Evolutionary conservation across 64 coral and sea anemone species (phyloP).

Genomic region (Exaiptasia diaphana): DNA sequence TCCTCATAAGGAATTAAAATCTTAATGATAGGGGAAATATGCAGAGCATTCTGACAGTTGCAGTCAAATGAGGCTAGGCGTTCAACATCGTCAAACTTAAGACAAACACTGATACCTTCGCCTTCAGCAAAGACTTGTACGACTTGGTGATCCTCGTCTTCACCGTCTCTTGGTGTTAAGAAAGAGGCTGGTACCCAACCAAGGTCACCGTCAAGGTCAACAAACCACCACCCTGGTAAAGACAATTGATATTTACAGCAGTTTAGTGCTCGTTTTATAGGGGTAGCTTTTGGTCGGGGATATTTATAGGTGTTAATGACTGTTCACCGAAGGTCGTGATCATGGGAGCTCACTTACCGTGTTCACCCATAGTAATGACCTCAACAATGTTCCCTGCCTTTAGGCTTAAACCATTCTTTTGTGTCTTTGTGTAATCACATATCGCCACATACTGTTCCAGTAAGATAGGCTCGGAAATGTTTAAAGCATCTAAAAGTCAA

Average conservation of each 20-base stretch:
- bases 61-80: too few species aligned
- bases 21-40: too few species aligned
- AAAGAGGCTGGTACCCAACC: slow-evolving; percentile 94
- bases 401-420: slow-evolving; percentile 53
- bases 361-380: slow-evolving; percentile 70
- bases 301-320: neutral
- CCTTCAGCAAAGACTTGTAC: slow-evolving; percentile 56
- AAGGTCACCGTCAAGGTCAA: slow-evolving; percentile 76
- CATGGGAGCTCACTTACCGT: too few species aligned
- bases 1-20: neutral
- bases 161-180: slow-evolving; percentile 68
- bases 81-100: too few species aligned
- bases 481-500: slow-evolving; percentile 22
- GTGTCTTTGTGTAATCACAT: slow-evolving; percentile 46
- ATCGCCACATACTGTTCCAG: slow-evolving; percentile 81
- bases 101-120: too few species aligned
- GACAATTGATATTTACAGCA: neutral
- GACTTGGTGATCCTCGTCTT: slow-evolving; percentile 44
- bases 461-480: slow-evolving; percentile 81
- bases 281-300: neutral
- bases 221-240: slow-evolving; percentile 86
- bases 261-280: neutral
- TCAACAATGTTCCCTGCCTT: slow-evolving; percentile 76
- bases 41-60: too few species aligned
- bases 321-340: neutral